Conservation (phyloP, 2,113 vertebrate genomes). For the Psammodynastes pulverulentus region DNA sequence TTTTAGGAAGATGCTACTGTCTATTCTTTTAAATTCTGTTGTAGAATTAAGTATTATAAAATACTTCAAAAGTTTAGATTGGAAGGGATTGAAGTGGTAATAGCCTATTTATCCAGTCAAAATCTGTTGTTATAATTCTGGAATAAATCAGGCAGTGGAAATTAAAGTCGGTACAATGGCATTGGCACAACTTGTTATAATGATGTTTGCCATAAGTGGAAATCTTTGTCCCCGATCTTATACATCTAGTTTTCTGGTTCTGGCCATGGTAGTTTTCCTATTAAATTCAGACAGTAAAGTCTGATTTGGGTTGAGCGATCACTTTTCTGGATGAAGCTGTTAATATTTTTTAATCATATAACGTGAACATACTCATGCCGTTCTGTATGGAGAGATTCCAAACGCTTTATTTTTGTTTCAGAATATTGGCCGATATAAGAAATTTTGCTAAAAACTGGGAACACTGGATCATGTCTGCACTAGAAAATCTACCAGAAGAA, state of each 20-base stretch:
- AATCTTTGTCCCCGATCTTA: not conserved
- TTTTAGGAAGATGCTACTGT: not conserved
- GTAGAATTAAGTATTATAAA: not conserved
- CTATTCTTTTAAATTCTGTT: not conserved
- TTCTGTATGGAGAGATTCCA: not conserved
- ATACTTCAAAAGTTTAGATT: not conserved
- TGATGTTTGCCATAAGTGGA: not conserved
- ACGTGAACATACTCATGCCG: not conserved
- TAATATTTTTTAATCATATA: not conserved
- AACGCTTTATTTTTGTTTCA: slow-evolving; percentile 51
- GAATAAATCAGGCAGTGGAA: too few relatives aligned
- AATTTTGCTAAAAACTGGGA: slow-evolving; percentile 99
- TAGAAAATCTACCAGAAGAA: slow-evolving; percentile 92
- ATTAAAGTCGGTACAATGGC: not conserved
- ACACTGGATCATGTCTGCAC: slow-evolving; percentile 90
- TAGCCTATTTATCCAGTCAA: not conserved
- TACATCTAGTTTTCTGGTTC: not conserved
- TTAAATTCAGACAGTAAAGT: not conserved
- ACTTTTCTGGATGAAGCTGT: not conserved
- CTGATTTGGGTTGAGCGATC: not conserved
- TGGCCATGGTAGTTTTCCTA: not conserved
- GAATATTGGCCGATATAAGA: slow-evolving; percentile 92
- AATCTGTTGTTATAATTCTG: not conserved
- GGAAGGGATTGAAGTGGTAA: not conserved
- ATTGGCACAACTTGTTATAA: not conserved